Conservation (phyloP, 2,113 vertebrate genomes). For the Hippopotamus amphibius region DNA sequence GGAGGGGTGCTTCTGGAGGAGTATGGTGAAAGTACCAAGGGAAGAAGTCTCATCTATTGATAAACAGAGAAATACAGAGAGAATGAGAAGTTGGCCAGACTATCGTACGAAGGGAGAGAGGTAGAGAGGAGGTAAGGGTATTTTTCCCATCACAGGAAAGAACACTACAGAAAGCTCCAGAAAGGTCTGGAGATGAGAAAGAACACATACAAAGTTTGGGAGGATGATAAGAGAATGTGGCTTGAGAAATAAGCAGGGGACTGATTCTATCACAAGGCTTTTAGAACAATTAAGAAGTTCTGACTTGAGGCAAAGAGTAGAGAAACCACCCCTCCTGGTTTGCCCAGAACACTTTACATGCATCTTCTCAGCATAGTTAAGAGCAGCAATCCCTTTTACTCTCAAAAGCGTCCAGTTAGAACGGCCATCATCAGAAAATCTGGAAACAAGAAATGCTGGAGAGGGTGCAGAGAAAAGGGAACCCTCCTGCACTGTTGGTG, state of each 20-base stretch:
- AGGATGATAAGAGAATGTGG: background rate
- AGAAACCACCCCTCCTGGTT: background rate
- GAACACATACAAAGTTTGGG: background rate
- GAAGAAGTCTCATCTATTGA: background rate
- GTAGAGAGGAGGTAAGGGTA: accelerated
- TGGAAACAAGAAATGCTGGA: too few species aligned
- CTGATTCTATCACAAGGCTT: background rate
- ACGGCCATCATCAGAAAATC: too few species aligned
- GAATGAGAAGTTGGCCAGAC: background rate
- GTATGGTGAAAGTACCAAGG: background rate
- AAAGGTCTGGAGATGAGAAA: background rate
- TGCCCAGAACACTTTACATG: background rate
- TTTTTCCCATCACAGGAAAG: background rate
- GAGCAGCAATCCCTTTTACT: background rate
- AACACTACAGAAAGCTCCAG: background rate
- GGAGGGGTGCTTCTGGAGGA: background rate
- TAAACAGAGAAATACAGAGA: background rate
- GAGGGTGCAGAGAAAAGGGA: too few species aligned
- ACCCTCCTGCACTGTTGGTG: too few species aligned
- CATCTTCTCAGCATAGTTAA: background rate
- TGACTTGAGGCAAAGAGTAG: background rate
- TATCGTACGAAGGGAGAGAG: accelerated
- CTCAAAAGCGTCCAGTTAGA: background rate
- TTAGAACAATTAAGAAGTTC: background rate
- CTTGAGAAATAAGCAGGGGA: background rate